Evolutionary conservation across 1,140 invertebrate species (phyloP).

Genomic region (Drosophila trapezifrons): DNA sequence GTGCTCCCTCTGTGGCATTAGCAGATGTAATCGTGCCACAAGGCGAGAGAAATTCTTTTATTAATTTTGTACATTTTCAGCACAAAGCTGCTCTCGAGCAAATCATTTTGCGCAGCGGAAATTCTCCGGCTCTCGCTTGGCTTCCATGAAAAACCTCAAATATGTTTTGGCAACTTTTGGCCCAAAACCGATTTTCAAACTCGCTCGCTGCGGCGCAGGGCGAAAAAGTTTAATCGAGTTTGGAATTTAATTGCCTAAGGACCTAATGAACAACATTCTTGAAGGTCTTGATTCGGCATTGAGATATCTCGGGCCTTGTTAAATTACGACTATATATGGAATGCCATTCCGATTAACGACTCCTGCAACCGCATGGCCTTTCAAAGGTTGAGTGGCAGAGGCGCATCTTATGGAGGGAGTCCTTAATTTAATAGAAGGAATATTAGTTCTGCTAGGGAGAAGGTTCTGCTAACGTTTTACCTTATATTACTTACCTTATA

Average conservation of each 20-base stretch:
- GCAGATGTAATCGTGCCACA: constrained; percentile 68
- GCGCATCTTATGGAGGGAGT: not conserved
- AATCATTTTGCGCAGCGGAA: constrained; percentile 40
- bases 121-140: constrained; percentile 34
- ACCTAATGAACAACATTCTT: constrained; percentile 44
- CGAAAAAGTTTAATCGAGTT: constrained; percentile 41
- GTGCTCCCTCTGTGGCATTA: constrained; percentile 24
- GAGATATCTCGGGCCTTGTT: constrained; percentile 3
- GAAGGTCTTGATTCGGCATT: constrained; percentile 3
- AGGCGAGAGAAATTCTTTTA: constrained; percentile 65
- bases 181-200: constrained; percentile 11
- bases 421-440: not conserved
- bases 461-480: not conserved
- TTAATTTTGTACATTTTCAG: constrained; percentile 71
- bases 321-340: not conserved
- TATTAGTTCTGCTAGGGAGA: not conserved
- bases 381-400: constrained; percentile 1
- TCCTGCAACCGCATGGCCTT: constrained; percentile 3
- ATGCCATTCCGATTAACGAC: constrained; percentile 6
- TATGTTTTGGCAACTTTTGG: constrained; percentile 27
- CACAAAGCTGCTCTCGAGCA: constrained; percentile 48
- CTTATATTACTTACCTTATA: no score
- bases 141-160: constrained; percentile 17
- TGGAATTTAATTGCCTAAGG: constrained; percentile 49
- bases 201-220: not conserved